phyloP scores from a whole-genome alignment of 2,113 vertebrate genomes.

The Aix galericulata region DNA sequence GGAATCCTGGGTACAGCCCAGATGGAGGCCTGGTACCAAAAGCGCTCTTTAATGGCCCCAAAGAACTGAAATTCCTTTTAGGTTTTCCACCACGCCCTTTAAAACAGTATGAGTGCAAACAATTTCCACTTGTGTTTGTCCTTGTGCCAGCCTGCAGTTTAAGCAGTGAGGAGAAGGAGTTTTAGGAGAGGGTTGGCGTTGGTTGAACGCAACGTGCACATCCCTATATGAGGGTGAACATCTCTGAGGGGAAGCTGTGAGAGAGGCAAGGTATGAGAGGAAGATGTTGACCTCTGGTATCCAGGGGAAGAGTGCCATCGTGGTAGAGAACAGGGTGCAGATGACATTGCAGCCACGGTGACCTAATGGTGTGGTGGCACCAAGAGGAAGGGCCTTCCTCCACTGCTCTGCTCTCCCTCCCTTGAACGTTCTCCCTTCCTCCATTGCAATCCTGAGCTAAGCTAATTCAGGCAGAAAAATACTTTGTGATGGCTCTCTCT shows the following conservation, averaged over 20 bases:
- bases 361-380: background rate
- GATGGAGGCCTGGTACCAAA: slow-evolving; percentile 33
- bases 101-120: background rate
- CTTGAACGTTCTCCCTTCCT: background rate
- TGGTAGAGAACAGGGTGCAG: fast-evolving
- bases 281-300: background rate
- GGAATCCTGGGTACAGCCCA: slow-evolving; percentile 25
- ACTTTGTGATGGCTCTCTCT: background rate
- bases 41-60: slow-evolving; percentile 27
- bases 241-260: background rate
- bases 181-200: background rate
- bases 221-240: background rate
- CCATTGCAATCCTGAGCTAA: background rate
- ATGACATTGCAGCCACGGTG: background rate
- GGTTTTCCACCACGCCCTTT: background rate
- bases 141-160: background rate
- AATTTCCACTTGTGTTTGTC: slow-evolving; percentile 11
- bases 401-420: background rate
- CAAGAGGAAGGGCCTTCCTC: background rate
- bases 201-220: background rate
- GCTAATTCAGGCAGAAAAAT: background rate
- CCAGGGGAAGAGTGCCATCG: fast-evolving
- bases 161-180: background rate
- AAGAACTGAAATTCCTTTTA: slow-evolving; percentile 39
- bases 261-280: background rate